Base-by-base conservation (phyloP, 2,797 vertebrate genomes). In the Kryptopterus vitreolus region DNA sequence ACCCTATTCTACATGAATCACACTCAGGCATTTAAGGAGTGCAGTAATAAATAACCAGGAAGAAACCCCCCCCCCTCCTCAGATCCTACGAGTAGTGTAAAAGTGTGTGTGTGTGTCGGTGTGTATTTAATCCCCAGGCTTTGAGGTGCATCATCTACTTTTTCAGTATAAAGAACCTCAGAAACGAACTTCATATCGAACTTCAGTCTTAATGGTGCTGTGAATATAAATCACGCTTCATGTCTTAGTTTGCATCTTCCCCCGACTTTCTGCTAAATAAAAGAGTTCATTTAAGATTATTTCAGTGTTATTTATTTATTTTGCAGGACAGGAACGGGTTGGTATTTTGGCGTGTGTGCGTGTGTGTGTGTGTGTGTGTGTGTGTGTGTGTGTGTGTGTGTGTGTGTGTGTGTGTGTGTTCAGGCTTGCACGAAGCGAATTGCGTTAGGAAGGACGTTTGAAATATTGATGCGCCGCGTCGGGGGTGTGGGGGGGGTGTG, bases 391-490 rank as follows among this genome's bases (percentile, higher is more conserved):
- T n/a, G n/a, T n/a, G n/a, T n/a, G n/a, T n/a, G n/a, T n/a, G n/a
- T n/a, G n/a, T n/a, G n/a, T n/a, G n/a, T n/a, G n/a, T n/a, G n/a
- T n/a, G n/a, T 77, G 76, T 83, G 76, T 52, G 82, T 78, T 87
- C 79, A 77, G 87, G 65, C 80, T 52, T 80, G 66, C 78, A 53
- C 48, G 43, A 83, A 76, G 11, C 35, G 85, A 86, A 89, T 84
- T 87, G 89, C 85, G 69, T 89, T 87, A 53, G 80, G 88, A 89
- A 88, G 68, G 78, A 80, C 81, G 81, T 80, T n/a, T 89, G 86
- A 91, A 86, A 89, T 89, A 92, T 90, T 87, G 78, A 86, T 88
- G 80, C 6, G 6, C 88, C 85, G 76, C 81, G 76, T 29, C 46
- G 85, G 85, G 87, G 72, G n/a, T n/a, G n/a, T n/a, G n/a, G n/a